Evolutionary conservation across 1,140 invertebrate species (phyloP), one percentile per base, ranked within the genome.

Genomic region (Akabosia matsudoensis): DNA sequence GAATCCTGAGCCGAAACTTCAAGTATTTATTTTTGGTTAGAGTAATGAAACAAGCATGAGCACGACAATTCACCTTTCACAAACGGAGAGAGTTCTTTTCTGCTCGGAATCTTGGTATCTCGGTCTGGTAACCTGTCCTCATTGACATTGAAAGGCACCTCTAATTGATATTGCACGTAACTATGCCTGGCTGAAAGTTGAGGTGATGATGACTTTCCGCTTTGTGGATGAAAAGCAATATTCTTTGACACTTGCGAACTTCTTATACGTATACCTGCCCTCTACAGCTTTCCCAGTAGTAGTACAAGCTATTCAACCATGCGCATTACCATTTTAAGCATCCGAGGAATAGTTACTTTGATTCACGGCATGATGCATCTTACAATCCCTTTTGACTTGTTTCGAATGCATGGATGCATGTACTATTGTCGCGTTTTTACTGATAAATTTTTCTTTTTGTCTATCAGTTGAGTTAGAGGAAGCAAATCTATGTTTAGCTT

Each of bases 101-200:
- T 7, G 13, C n/a, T 45, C 37, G n/a, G n/a, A n/a, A 51, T 51
- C 45, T 51, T n/a, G n/a, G 37, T 61, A 7, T 61, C 54, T 61
- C 54, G 54, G 54, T 61, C 54, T 61, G 54, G 54, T 61, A 16
- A 61, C 54, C 54, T 61, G 14, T 61, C 54, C 54, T 24, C 54
- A 61, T 61, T 61, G 14, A 61, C 24, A 61, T n/a, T 61, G 54
- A 61, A 61, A 61, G 14, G 54, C 24, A 24, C 14, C 24, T n/a
- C 54, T 14, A 14, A 61, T 61, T 61, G 24, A 61, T 61, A 24
- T 61, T 61, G 54, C 54, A 24, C 24, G 54, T n/a, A 61, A 61
- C 54, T 61, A 61, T n/a, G 24, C 14, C 24, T 14, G 13, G 14
- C 24, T 61, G 54, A 61, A 61, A 61, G 14, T 61, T 24, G 14